Percentiles rank a stretch among this genome's conserved stretches.
These are phyloP conservation scores for Potamarius usumacintae DNA, from an alignment of 2,113 vertebrate species.

Conservation along the genomic window DNA sequence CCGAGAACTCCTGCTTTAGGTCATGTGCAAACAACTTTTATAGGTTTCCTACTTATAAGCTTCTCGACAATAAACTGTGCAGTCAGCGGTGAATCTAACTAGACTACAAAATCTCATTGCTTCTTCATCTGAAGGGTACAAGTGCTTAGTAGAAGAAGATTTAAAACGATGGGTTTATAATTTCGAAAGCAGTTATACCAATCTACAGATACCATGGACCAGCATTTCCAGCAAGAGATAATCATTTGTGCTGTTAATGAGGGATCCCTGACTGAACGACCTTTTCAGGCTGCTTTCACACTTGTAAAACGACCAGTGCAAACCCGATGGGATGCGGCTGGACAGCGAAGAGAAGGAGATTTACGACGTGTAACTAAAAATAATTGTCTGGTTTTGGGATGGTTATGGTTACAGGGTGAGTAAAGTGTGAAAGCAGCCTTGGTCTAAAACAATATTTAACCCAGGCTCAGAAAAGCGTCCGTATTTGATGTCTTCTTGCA, in stretches of 20 bases:
- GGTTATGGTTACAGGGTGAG: background rate
- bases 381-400: background rate
- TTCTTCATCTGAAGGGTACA: constrained; percentile 7
- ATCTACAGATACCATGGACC: background rate
- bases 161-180: constrained; percentile 3
- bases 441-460: background rate
- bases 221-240: background rate
- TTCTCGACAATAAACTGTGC: background rate
- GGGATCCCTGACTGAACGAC: constrained; percentile 3
- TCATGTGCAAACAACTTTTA: constrained; percentile 72
- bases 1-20: constrained; percentile 8
- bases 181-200: background rate
- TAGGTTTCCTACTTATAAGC: constrained; percentile 2
- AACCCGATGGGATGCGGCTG: background rate
- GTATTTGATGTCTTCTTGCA: constrained; percentile 1
- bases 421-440: constrained; percentile 20
- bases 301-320: background rate
- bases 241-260: constrained; percentile 5
- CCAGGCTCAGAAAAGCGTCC: background rate
- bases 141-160: background rate
- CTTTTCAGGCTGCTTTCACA: constrained; percentile 20
- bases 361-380: background rate
- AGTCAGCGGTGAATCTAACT: background rate
- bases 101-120: background rate
- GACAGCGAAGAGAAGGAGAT: background rate